Conservation (phyloP, 2,888 invertebrate species). For the Frankliniella intonsa region DNA sequence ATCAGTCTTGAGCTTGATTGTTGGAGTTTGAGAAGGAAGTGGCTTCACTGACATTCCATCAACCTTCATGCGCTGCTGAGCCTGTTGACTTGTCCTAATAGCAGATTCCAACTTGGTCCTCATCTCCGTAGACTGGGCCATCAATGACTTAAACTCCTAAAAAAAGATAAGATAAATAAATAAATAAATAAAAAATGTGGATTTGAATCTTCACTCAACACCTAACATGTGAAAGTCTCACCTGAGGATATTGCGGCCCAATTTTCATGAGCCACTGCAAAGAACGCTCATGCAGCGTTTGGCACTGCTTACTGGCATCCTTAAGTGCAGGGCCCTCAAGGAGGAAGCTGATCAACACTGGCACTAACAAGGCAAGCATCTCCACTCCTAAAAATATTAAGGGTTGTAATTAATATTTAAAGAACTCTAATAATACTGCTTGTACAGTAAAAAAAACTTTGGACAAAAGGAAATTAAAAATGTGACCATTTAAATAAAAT, state of each 20-base stretch:
- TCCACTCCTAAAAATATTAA: constrained; percentile 66
- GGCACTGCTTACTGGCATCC: constrained; percentile 58
- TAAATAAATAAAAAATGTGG: neutral
- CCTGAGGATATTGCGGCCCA: constrained; percentile 88
- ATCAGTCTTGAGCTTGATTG: constrained; percentile 89
- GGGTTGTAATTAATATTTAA: neutral
- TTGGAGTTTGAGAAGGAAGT: constrained; percentile 53
- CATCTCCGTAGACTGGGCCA: constrained; percentile 76
- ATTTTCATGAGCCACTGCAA: constrained; percentile 86
- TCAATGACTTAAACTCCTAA: constrained; percentile 84
- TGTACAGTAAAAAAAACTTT: neutral
- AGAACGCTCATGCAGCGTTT: constrained; percentile 79
- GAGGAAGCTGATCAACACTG: constrained; percentile 82
- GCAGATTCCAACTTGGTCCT: constrained; percentile 80
- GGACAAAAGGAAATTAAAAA: constrained; percentile 14
- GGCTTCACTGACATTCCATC: constrained; percentile 48
- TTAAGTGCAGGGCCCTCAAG: constrained; percentile 62
- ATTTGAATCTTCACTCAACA: constrained; percentile 28
- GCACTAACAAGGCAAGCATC: constrained; percentile 83
- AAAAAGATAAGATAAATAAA: constrained; percentile 37
- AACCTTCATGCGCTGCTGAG: constrained; percentile 51
- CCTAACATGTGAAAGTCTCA: constrained; percentile 42
- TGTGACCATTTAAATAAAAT: neutral
- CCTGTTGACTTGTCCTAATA: constrained; percentile 65
- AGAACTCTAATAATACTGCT: neutral